Evolutionary conservation across 37 sponge, comb jelly and placozoan species (phyloP), one percentile per base, ranked within the genome.

Genomic region (Haliclona indistincta): DNA sequence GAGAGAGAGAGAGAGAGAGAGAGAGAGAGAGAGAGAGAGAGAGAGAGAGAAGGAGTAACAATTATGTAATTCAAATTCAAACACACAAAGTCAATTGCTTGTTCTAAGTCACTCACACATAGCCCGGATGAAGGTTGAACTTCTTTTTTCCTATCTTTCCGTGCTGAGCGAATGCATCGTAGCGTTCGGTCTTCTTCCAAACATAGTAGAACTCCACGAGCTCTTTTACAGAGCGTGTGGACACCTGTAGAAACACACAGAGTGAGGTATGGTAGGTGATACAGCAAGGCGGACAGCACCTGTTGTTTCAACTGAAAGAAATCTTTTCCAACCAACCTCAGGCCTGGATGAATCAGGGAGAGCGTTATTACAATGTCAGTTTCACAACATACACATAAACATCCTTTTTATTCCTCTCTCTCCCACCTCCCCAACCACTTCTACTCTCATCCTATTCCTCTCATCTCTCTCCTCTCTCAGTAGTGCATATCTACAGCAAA

Each of bases 141-240:
- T 84, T 82, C 67, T 81, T 84, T n/a, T 47, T 80, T 36, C 78
- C 78, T 20, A 71, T 54, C 36, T 56, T 80, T 22, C 65, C 64
- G 8, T 63, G 23, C 53, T 76, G 73, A 4, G 79, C 69, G 41
- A 88, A 95, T 11, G 32, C 15, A 43, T 85, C 80, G 40, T 88
- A 79, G 40, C 94, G 70, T 56, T 97, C 94, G 3, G 89, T 90
- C 85, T 97, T 97, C 78, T 97, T 97, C 97, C 97, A 97, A 41
- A 97, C 34, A 64, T 97, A 97, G 61, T 93, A 97, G 64, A 93
- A 97, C 74, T 97, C 87, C 6, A 97, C 84, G 13, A 97, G 53
- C 53, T 97, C 97, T 61, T 84, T 88, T 29, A 93, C 88, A 17
- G 91, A 64, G 30, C 97, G 81, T 30, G 86, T 54, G 38, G 91